These are phyloP conservation scores for Loripinus fragilis DNA, from an alignment of 2,888 invertebrate species.

Conservation along the genomic window DNA sequence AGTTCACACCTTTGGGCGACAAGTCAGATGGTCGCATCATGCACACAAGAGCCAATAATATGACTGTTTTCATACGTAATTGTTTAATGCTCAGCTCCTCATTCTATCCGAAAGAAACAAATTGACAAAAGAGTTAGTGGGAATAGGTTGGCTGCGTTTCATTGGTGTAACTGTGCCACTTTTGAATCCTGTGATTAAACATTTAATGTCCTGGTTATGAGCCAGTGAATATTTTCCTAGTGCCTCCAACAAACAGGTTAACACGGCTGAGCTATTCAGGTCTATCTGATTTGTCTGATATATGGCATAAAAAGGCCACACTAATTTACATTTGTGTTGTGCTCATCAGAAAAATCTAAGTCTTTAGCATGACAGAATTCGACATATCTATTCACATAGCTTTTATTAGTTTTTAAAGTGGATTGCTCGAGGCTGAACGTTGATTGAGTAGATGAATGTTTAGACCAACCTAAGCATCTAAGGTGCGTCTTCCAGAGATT, in stretches of 20 bases:
- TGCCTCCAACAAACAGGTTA: background rate
- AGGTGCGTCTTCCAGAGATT: constrained; percentile 14
- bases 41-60: constrained; percentile 5
- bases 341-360: constrained; percentile 1
- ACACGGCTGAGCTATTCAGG: constrained; percentile 7
- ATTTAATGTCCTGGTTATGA: background rate
- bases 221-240: constrained; percentile 1
- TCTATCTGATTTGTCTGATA: constrained; percentile 8
- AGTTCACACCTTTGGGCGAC: background rate
- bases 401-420: constrained; percentile 8
- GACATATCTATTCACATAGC: constrained; percentile 14
- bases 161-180: background rate
- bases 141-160: constrained; percentile 10
- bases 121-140: background rate
- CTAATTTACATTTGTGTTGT: background rate
- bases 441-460: background rate
- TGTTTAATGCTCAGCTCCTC: background rate
- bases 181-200: constrained; percentile 11
- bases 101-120: background rate
- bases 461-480: constrained; percentile 19
- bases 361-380: background rate
- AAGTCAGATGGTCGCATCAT: constrained; percentile 17
- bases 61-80: background rate
- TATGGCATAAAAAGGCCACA: no score
- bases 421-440: background rate